Conservation (phyloP, 2,797 vertebrate genomes). For the Acestrorhynchus altus region DNA sequence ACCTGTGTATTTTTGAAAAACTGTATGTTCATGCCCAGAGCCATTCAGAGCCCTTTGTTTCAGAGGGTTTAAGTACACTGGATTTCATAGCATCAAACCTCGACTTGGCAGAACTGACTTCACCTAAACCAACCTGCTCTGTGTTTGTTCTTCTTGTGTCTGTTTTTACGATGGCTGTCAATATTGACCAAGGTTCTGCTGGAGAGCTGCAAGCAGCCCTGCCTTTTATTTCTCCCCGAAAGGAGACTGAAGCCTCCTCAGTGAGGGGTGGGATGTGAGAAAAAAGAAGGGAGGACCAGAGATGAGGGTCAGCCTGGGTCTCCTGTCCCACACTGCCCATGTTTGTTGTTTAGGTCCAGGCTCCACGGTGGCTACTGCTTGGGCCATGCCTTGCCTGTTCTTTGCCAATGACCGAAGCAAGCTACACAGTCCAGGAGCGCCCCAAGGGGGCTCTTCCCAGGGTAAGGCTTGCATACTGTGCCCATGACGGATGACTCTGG, state of each 20-base stretch:
- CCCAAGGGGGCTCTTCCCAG: slow-evolving; percentile 32
- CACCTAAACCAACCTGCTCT: slow-evolving; percentile 21
- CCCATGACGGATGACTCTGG: slow-evolving; percentile 47
- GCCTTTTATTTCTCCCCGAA: slow-evolving; percentile 34
- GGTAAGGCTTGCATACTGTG: slow-evolving; percentile 28
- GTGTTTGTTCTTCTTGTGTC: slow-evolving; percentile 42
- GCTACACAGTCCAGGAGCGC: slow-evolving; percentile 24
- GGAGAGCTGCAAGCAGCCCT: slow-evolving; percentile 15
- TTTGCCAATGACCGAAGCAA: slow-evolving; percentile 51
- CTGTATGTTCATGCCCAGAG: not conserved
- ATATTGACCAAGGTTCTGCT: slow-evolving; percentile 53
- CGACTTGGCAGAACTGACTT: not conserved
- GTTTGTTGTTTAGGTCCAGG: slow-evolving; percentile 54
- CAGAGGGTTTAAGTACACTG: not conserved
- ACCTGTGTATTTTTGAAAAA: too few species aligned
- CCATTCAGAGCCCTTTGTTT: not conserved
- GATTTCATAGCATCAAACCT: slow-evolving; percentile 4
- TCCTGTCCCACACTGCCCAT: slow-evolving; percentile 17
- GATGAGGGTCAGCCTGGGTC: slow-evolving; percentile 41
- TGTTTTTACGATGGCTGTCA: slow-evolving; percentile 45
- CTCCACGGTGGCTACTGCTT: slow-evolving; percentile 33
- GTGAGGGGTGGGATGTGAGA: slow-evolving; percentile 4
- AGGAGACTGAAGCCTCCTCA: slow-evolving; percentile 15
- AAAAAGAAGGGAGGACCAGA: slow-evolving; percentile 30
- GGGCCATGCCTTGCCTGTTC: slow-evolving; percentile 49